These are phyloP conservation scores for Myotis yumanensis DNA, from an alignment of 2,113 vertebrate species.

Conservation along the genomic window DNA sequence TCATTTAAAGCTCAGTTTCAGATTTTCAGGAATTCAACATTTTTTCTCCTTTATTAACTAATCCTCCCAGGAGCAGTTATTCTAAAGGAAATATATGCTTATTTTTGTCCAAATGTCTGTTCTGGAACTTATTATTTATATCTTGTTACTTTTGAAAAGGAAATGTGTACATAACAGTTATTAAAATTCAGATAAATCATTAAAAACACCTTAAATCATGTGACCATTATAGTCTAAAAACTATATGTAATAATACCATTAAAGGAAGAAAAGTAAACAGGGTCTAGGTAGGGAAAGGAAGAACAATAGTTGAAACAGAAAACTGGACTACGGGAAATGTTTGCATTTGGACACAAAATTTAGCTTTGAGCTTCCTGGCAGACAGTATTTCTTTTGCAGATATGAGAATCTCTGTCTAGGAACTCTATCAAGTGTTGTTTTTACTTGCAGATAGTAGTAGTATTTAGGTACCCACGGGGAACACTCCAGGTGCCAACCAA, in stretches of 20 bases:
- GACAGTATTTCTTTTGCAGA: background rate
- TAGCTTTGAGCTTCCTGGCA: background rate
- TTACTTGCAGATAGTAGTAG: background rate
- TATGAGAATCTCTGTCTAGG: background rate
- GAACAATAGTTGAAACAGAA: background rate
- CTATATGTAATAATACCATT: background rate
- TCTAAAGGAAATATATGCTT: background rate
- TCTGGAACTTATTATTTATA: background rate
- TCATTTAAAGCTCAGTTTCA: background rate
- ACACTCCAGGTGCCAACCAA: background rate
- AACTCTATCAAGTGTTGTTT: background rate
- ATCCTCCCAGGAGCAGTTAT: background rate
- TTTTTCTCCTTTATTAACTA: background rate
- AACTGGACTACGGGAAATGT: background rate
- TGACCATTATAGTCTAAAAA: background rate
- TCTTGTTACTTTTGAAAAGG: background rate
- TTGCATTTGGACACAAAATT: background rate
- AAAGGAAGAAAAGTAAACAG: background rate
- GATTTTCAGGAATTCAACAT: background rate
- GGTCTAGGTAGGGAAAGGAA: background rate
- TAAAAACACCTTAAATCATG: background rate
- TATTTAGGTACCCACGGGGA: background rate
- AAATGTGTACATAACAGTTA: background rate
- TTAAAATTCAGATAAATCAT: slow-evolving; percentile 12
- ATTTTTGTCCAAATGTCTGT: slow-evolving; percentile 20